A percentile compares a stretch with the other conserved stretches of the same genome.
Evolutionary conservation across 2,113 vertebrate genomes (phyloP).

Genomic region (Ranitomeya imitator): DNA sequence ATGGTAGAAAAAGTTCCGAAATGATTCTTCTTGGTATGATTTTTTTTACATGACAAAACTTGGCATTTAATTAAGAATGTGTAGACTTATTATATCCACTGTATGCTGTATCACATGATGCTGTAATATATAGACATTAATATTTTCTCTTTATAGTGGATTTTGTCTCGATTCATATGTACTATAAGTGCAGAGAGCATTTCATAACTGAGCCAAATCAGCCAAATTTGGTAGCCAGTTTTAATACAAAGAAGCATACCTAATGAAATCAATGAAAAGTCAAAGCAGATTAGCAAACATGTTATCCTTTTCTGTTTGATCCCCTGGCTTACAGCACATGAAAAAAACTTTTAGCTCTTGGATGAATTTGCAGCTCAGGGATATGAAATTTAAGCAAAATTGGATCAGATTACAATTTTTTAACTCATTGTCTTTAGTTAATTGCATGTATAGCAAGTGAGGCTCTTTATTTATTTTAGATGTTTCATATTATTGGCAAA

Average conservation of each 20-base stretch:
- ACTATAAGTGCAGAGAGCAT: neutral
- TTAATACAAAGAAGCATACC: neutral
- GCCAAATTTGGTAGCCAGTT: neutral
- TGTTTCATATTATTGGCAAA: no score
- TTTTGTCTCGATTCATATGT: neutral
- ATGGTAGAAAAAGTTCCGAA: no score
- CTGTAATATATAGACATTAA: neutral
- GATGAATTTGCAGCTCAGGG: neutral
- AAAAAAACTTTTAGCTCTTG: neutral
- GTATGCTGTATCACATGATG: neutral
- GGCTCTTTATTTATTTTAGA: neutral
- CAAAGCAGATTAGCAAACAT: constrained; percentile 6
- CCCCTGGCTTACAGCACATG: neutral
- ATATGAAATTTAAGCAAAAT: neutral
- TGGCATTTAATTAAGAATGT: no score
- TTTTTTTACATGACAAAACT: no score
- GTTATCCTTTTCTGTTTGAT: constrained; percentile 17
- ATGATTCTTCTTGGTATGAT: no score
- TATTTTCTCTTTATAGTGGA: neutral
- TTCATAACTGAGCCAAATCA: neutral
- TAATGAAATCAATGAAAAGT: constrained; percentile 11
- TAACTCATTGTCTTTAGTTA: neutral
- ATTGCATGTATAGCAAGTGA: neutral
- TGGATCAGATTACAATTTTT: neutral
- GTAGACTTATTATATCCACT: no score